These are phyloP conservation scores for Capromys pilorides DNA, from an alignment of 2,797 vertebrate genomes.

Conservation along the genomic window DNA sequence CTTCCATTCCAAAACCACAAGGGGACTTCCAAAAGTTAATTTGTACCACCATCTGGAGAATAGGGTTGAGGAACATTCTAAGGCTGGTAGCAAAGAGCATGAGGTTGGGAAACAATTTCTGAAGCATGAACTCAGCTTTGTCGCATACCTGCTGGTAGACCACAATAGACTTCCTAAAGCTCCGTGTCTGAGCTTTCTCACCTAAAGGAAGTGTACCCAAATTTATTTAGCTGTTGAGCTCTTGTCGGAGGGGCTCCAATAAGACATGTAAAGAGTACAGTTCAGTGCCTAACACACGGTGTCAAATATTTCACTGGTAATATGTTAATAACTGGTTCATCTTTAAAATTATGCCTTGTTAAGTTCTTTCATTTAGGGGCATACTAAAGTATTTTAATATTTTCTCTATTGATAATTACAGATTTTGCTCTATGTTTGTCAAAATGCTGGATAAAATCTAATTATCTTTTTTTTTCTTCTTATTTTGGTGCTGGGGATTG, in stretches of 20 bases:
- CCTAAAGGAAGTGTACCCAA: not conserved
- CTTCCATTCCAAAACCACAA: not conserved
- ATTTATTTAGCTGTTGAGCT: not conserved
- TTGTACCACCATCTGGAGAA: not conserved
- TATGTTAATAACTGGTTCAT: not conserved
- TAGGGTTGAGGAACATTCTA: not conserved
- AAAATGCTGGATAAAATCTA: not conserved
- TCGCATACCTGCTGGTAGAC: not conserved
- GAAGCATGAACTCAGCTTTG: not conserved
- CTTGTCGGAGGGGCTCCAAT: not conserved
- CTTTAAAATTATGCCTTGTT: slow-evolving; percentile 11
- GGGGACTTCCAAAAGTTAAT: not conserved
- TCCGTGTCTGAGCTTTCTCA: not conserved
- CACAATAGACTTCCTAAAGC: not conserved
- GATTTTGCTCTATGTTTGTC: slow-evolving; percentile 10
- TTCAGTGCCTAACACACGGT: not conserved
- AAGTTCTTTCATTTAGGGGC: not conserved
- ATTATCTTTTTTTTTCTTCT: too few species aligned
- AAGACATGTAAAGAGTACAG: not conserved
- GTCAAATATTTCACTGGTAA: not conserved
- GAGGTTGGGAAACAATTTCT: not conserved
- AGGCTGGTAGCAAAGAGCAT: not conserved
- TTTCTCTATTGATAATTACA: not conserved
- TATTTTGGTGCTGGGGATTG: too few species aligned
- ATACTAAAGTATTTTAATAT: not conserved